Base-by-base conservation (phyloP, 2,797 vertebrate species). In the Megaceryle alcyon region DNA sequence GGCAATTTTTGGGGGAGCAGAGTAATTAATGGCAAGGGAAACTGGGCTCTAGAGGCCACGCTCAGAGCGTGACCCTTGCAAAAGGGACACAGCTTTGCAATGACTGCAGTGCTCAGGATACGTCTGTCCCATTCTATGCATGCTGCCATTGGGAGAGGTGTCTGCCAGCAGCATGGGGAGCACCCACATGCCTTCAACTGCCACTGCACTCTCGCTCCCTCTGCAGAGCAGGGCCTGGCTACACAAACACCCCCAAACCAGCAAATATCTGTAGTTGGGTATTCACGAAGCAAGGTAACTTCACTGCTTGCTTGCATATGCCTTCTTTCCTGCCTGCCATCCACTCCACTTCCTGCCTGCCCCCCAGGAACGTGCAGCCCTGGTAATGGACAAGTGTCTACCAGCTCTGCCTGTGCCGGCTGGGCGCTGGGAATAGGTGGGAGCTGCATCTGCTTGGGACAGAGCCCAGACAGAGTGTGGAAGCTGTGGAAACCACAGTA, bases 391-490 rank as follows among this genome's bases (percentile, higher is more conserved):
- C 8, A 41, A 48, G 49, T 4, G 31, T 7, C 28, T 31, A 56
- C 14, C 57, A 75, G 57, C 28, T 23, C 28, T 14, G 29, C 43
- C 60, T 1, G 2, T 44, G 12, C 8, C 1, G 1, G 51, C 19
- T 0, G 0, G 17, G 14, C 4, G 3, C 48, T n/a, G 41, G 54
- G 84, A 75, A 19, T 1, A 37, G 49, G 28, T 15, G 29, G 23
- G 70, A 90, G 48, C 44, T 68, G 41, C 77, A 59, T 31, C 26
- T 70, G 56, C 57, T 12, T 5, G 1, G 51, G 85, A 87, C 33
- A 69, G 22, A 69, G 41, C 23, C 43, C 1, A 9, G 26, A 26
- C 49, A 51, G 49, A 26, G 8, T 28, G 26, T 6, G 26, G 19
- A 78, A 80, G 39, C 56, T 26, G 4, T 1, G 28, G 68, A 80